phyloP scores from a whole-genome alignment of 2,888 invertebrate genomes.

The Ctena decussata region DNA sequence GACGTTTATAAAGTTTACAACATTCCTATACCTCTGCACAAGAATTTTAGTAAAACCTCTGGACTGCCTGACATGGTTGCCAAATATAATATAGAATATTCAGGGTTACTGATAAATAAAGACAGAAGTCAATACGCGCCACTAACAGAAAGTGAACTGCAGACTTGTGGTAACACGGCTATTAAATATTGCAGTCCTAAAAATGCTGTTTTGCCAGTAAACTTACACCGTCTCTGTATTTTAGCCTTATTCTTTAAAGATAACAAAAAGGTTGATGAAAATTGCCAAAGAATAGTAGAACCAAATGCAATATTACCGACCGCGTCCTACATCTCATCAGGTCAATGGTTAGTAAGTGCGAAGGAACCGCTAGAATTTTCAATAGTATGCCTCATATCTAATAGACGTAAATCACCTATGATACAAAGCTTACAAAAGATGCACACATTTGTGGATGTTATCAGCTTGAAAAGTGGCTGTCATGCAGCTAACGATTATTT shows the following conservation, averaged over 20 bases:
- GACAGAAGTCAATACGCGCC: not conserved
- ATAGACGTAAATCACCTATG: not conserved
- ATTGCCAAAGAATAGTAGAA: not conserved
- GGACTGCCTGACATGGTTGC: not conserved
- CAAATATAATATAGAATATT: not conserved
- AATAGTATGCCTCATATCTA: not conserved
- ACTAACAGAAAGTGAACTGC: not conserved
- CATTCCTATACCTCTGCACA: not conserved
- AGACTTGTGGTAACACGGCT: not conserved
- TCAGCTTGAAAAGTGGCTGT: not conserved
- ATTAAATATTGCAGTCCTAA: not conserved
- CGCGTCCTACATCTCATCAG: not conserved
- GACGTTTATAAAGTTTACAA: not conserved
- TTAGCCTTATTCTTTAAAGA: not conserved
- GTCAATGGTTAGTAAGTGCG: not conserved
- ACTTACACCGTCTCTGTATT: not conserved
- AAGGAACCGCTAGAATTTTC: not conserved
- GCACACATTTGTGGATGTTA: not conserved
- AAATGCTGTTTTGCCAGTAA: not conserved
- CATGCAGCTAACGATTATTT: conserved; percentile 1
- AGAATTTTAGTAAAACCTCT: not conserved
- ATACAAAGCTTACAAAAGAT: not conserved
- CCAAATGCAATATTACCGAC: not conserved
- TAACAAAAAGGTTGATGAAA: not conserved
- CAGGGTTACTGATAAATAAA: not conserved